phyloP scores from a whole-genome alignment of 2,113 vertebrate species.

The Tenrec ecaudatus region DNA sequence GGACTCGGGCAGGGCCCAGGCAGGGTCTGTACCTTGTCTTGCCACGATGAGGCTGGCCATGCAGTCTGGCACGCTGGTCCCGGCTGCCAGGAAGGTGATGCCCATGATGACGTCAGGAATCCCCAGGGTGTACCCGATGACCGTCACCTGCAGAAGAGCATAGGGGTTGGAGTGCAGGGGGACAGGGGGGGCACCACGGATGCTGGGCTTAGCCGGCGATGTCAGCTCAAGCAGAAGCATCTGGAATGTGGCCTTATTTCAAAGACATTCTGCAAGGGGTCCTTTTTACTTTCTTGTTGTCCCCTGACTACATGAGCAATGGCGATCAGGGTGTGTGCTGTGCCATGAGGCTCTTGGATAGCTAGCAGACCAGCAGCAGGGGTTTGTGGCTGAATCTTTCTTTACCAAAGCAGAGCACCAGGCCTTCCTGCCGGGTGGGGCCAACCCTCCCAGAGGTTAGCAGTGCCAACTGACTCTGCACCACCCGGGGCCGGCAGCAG shows the following conservation, averaged over 20 bases:
- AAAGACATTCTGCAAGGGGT: not conserved
- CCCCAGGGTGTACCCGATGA: conserved; percentile 97
- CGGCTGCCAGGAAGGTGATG: conserved; percentile 98
- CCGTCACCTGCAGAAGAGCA: conserved; percentile 91
- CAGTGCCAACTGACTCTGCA: no score
- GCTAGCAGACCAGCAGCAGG: not conserved
- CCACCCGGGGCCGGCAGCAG: not conserved
- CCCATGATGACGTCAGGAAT: conserved; percentile 99
- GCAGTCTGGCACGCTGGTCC: conserved; percentile 98
- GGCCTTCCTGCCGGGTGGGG: no score
- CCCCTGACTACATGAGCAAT: no score
- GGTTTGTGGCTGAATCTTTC: no score
- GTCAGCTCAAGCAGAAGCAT: not conserved
- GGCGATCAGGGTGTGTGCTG: not conserved
- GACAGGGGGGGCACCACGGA: not conserved
- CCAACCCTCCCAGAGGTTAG: no score
- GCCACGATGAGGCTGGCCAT: conserved; percentile 99
- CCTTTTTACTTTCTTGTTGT: no score
- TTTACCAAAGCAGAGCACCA: no score
- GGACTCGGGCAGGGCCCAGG: not conserved
- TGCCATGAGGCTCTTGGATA: not conserved
- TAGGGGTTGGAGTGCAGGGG: not conserved
- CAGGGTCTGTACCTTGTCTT: conserved; percentile 92
- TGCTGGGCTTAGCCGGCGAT: not conserved
- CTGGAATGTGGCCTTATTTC: not conserved